Base-by-base conservation (phyloP, 2,888 invertebrate genomes). In the Cactoblastis cactorum region DNA sequence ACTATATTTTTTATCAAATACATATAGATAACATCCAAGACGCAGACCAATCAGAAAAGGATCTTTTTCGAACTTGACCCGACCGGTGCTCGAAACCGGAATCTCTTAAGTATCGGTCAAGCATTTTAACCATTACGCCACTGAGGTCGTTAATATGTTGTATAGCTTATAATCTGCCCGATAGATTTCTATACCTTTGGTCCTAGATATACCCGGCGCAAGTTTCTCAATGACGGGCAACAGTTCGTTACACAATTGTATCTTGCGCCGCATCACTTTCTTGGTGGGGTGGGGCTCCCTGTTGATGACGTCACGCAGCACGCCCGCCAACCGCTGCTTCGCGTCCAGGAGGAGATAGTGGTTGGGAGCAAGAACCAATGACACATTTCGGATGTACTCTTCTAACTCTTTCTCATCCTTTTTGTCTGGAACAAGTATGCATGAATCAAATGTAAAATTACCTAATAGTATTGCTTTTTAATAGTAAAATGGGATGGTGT, bases 121-220 rank as follows among this genome's bases (percentile, higher is more conserved):
- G n/a, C n/a, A n/a, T n/a, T n/a, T n/a, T n/a, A n/a, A n/a, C n/a
- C n/a, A n/a, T n/a, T n/a, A n/a, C n/a, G n/a, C n/a, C n/a, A n/a
- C n/a, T n/a, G n/a, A n/a, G n/a, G n/a, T n/a, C n/a, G n/a, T n/a
- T n/a, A n/a, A n/a, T n/a, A n/a, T n/a, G n/a, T n/a, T n/a, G n/a
- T n/a, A n/a, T n/a, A n/a, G n/a, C n/a, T n/a, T n/a, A n/a, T n/a
- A n/a, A n/a, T n/a, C n/a, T n/a, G n/a, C n/a, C n/a, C n/a, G n/a
- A n/a, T 22, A 22, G 3, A 22, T 22, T 2, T 8, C 9, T 2
- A 67, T 38, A 93, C 94, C 94, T 91, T 92, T 92, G 0, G 92
- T 86, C 64, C 94, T 86, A 4, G 94, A 93, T 62, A 94, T 91
- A 49, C 94, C 94, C 0, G 95, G 95, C 54, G 93, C 93, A 1